These are phyloP conservation scores for Oscheius sp. DNA, from an alignment of 2,888 invertebrate genomes.

Conservation along the genomic window DNA sequence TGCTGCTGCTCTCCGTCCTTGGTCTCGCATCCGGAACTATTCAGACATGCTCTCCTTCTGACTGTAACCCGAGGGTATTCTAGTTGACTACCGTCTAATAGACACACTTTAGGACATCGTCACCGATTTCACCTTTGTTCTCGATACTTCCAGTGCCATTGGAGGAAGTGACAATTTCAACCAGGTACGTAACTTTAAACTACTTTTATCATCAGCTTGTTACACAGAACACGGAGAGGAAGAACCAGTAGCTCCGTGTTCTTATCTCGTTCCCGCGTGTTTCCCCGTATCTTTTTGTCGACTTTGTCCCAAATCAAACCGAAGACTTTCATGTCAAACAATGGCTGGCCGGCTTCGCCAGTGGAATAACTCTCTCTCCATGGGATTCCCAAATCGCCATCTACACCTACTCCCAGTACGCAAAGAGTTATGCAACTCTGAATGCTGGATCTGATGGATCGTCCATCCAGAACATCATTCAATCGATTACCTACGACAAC, in stretches of 20 bases:
- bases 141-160: conserved; percentile 29
- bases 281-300: neutral
- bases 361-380: conserved; percentile 46
- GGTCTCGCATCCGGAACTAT: neutral
- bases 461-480: conserved; percentile 42
- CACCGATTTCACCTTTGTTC: conserved; percentile 36
- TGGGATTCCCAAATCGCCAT: conserved; percentile 47
- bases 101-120: conserved; percentile 27
- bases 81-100: neutral
- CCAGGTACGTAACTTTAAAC: conserved; percentile 9
- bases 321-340: conserved; percentile 40
- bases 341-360: conserved; percentile 43
- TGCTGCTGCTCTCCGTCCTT: conserved; percentile 1
- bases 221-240: neutral
- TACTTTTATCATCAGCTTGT: neutral
- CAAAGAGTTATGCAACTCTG: conserved; percentile 38
- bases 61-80: conserved; percentile 24
- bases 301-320: neutral
- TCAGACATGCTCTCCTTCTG: conserved; percentile 31
- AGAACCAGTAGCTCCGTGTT: neutral
- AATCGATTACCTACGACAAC: conserved; percentile 48
- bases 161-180: conserved; percentile 28
- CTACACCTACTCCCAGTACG: conserved; percentile 48
- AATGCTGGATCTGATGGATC: conserved; percentile 38
- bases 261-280: conserved; percentile 26